A percentile compares a stretch with the other conserved stretches of the same genome.
Evolutionary conservation across 1,140 invertebrate species (phyloP).

Genomic region (Ctenoplectra terminalis): DNA sequence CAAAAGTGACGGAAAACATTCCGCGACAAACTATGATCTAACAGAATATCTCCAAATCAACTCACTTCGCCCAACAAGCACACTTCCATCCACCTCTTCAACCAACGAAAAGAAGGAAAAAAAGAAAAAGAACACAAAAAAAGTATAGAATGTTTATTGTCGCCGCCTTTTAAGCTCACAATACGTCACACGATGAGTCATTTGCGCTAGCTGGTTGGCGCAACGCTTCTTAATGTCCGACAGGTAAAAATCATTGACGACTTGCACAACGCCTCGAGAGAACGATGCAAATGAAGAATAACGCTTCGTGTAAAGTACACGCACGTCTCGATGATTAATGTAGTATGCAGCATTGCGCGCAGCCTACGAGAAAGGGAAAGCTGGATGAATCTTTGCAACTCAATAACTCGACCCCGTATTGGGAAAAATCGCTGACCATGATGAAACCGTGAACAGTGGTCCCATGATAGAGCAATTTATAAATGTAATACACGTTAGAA

Average conservation of each 20-base stretch:
- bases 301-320: constrained; percentile 28
- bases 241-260: constrained; percentile 11
- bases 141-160: neutral
- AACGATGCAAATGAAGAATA: constrained; percentile 47
- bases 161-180: neutral
- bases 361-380: constrained; percentile 52
- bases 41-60: no score
- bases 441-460: no score
- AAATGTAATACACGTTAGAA: no score
- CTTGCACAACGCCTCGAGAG: neutral
- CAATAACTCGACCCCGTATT: no score
- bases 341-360: neutral
- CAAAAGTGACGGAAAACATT: no score
- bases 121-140: neutral
- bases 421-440: no score
- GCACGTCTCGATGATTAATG: constrained; percentile 18
- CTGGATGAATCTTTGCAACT: constrained; percentile 8
- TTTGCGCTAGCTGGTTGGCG: neutral
- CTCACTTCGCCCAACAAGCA: no score
- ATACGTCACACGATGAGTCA: neutral
- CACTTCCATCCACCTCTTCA: neutral
- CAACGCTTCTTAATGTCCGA: neutral
- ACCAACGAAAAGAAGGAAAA: neutral
- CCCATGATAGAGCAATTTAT: no score
- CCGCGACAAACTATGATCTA: no score